phyloP scores from a whole-genome alignment of 2,113 vertebrate genomes.

The Cyprichromis sp. region DNA sequence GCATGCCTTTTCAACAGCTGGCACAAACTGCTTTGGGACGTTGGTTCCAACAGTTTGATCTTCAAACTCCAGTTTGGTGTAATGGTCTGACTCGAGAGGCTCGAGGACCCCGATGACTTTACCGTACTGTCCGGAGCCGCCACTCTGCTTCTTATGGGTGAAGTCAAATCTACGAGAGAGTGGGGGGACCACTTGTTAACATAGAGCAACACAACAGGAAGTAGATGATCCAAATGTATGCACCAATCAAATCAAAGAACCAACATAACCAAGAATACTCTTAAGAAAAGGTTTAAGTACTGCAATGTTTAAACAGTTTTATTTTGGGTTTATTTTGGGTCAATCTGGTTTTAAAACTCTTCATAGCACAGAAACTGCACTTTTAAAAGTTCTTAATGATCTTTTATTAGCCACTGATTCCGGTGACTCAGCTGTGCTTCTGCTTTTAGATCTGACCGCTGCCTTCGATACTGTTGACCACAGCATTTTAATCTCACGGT shows the following conservation, averaged over 20 bases:
- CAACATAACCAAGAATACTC: not conserved
- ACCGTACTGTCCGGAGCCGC: slow-evolving; percentile 90
- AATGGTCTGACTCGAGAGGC: slow-evolving; percentile 79
- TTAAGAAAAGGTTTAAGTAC: not conserved
- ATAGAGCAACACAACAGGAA: not conserved
- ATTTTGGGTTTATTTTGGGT: not conserved
- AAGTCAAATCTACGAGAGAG: slow-evolving; percentile 81
- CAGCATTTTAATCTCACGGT: too few relatives aligned
- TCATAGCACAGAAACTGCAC: too few relatives aligned
- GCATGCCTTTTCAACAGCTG: slow-evolving; percentile 86
- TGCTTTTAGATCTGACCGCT: too few relatives aligned
- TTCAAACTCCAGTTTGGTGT: slow-evolving; percentile 86
- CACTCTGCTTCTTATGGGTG: slow-evolving; percentile 91
- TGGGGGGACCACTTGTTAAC: not conserved
- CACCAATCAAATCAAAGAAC: not conserved
- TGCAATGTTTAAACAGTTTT: not conserved
- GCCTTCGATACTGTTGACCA: too few relatives aligned
- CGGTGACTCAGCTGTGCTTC: too few relatives aligned
- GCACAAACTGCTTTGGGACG: slow-evolving; percentile 88
- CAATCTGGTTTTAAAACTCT: too few relatives aligned
- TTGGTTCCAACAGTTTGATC: slow-evolving; percentile 91
- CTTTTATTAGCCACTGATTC: too few relatives aligned
- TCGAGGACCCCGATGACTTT: slow-evolving; percentile 87
- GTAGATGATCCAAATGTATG: not conserved
- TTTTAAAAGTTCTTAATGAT: too few relatives aligned